These are phyloP conservation scores for Albula goreensis DNA, from an alignment of 2,113 vertebrate species.

Conservation along the genomic window DNA sequence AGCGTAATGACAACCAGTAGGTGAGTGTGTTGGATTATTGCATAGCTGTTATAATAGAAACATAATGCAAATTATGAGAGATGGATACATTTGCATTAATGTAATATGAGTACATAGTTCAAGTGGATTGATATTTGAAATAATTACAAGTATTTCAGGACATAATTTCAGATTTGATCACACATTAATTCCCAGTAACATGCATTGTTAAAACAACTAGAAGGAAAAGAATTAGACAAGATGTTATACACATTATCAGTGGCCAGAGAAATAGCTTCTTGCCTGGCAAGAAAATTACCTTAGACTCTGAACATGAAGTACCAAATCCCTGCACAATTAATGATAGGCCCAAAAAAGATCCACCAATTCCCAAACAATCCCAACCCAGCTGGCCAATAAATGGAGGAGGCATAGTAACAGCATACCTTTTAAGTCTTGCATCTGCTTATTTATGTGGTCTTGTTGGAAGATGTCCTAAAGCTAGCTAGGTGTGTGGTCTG, in stretches of 20 bases:
- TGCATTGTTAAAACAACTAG: not conserved
- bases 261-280: not conserved
- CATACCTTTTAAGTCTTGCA: not conserved
- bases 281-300: not conserved
- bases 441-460: not conserved
- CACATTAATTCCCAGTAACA: not conserved
- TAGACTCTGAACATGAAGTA: not conserved
- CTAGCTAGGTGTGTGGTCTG: not conserved
- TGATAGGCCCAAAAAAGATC: not conserved
- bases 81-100: not conserved
- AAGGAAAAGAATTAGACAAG: not conserved
- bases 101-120: not conserved
- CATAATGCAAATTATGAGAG: slow-evolving; percentile 21
- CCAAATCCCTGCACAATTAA: not conserved
- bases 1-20: slow-evolving; percentile 50
- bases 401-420: not conserved
- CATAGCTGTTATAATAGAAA: slow-evolving; percentile 36
- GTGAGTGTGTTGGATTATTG: slow-evolving; percentile 56
- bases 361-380: not conserved
- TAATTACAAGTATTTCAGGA: not conserved
- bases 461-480: not conserved
- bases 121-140: not conserved
- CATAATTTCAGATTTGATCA: not conserved
- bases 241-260: not conserved
- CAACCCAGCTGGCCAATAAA: not conserved